Evolutionary conservation across 2,797 vertebrate genomes (phyloP).

Genomic region (Schizothorax lantsangensis): DNA sequence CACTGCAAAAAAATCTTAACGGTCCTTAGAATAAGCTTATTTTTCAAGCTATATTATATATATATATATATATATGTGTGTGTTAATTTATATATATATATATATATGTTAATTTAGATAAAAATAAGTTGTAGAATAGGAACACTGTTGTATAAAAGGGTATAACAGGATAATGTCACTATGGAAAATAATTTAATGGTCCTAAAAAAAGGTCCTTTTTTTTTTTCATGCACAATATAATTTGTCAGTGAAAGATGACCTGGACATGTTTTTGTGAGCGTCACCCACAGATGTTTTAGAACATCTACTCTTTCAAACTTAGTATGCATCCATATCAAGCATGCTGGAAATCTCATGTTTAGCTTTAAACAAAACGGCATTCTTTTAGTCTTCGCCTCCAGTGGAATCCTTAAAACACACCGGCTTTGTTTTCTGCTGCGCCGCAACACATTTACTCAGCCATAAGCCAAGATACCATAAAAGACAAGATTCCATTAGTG

Average conservation of each 20-base stretch:
- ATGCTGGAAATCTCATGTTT: constrained; percentile 19
- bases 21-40: no score
- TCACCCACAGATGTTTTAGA: background rate
- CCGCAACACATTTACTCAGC: constrained; percentile 69
- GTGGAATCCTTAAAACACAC: constrained; percentile 58
- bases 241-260: background rate
- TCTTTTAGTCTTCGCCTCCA: constrained; percentile 49
- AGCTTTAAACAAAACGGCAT: constrained; percentile 45
- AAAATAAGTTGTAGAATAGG: background rate
- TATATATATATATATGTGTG: no score
- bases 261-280: background rate
- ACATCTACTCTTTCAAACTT: constrained; percentile 6
- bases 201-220: background rate
- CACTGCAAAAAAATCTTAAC: no score
- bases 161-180: background rate
- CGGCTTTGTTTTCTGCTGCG: constrained; percentile 68
- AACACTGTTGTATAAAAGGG: background rate
- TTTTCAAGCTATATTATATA: no score
- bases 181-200: background rate
- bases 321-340: constrained; percentile 24
- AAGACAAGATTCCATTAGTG: constrained; percentile 82
- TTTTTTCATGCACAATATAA: background rate
- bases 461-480: constrained; percentile 77
- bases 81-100: no score
- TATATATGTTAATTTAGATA: background rate